Conservation (phyloP, 2,113 vertebrate genomes). For the mouse (Mus musculus) region GRCm39 chr4:151500501-151501000, state of each 20-base stretch:
- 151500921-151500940: neutral
- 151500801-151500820: neutral
- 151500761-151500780: neutral
- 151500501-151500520: neutral
- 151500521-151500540: neutral
- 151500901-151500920: neutral
- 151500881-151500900: neutral
- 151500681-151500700: neutral
- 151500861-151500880: neutral
- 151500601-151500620: too few relatives aligned
- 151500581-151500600: neutral
- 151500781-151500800: neutral
- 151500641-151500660: neutral
- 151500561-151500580: too few relatives aligned
- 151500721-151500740: neutral
- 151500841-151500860: neutral
- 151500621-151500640: neutral
- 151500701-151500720: neutral
- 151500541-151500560: too few relatives aligned
- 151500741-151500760: neutral
- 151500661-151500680: too few relatives aligned
- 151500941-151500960: neutral
- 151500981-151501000: neutral
- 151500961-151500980: neutral
- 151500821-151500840: neutral